These are phyloP conservation scores for Andrena dorsata DNA, from an alignment of 2,888 invertebrate species.

Conservation along the genomic window DNA sequence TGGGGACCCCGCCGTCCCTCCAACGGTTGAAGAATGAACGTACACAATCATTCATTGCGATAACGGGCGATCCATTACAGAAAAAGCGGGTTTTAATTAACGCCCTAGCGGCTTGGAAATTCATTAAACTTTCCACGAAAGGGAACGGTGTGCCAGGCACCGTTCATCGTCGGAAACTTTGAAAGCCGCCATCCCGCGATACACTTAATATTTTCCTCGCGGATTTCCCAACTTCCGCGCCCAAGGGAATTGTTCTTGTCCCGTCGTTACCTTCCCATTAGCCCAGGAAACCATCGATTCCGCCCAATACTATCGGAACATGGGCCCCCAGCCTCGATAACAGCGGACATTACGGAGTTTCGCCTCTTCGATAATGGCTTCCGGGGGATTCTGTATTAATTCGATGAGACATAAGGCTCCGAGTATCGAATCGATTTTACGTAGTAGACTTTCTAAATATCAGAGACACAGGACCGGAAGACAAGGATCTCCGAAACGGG, in stretches of 20 bases:
- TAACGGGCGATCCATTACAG: conserved; percentile 57
- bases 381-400: background rate
- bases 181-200: conserved; percentile 38
- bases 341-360: background rate
- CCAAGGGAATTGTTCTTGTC: conserved; percentile 29
- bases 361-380: background rate
- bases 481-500: conserved; percentile 14
- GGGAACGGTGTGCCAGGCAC: background rate
- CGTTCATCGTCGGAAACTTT: conserved; percentile 32
- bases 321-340: background rate
- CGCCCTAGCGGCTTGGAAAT: conserved; percentile 50
- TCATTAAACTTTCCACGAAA: conserved; percentile 55
- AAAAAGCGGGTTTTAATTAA: conserved; percentile 67
- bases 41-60: conserved; percentile 61
- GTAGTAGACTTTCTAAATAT: no score
- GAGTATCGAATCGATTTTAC: background rate
- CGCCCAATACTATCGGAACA: background rate
- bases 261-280: conserved; percentile 13
- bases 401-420: background rate
- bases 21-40: conserved; percentile 54
- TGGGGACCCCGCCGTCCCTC: background rate
- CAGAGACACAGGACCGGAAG: background rate
- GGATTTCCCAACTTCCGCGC: conserved; percentile 22
- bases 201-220: conserved; percentile 53
- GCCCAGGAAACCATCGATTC: background rate